Evolutionary conservation across 2,113 vertebrate species (phyloP).

Genomic region (Vanacampus margaritifer): DNA sequence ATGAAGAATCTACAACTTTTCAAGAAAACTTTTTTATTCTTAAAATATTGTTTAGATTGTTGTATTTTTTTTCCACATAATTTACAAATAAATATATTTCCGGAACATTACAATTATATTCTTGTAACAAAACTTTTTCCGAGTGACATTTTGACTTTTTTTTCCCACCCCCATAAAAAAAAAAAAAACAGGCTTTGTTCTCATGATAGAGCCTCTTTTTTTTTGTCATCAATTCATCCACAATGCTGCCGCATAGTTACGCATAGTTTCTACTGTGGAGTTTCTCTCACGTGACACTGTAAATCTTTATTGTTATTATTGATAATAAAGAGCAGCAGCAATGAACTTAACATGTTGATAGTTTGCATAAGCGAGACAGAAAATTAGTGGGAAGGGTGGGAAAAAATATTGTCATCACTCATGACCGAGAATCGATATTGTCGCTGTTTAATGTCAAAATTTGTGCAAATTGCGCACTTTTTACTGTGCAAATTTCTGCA

Average conservation of each 20-base stretch:
- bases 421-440: neutral
- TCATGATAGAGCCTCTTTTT: neutral
- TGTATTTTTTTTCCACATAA: neutral
- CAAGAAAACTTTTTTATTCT: neutral
- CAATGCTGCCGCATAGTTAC: conserved; percentile 32
- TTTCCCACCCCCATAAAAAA: too few relatives aligned
- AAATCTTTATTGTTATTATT: conserved; percentile 36
- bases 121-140: too few relatives aligned
- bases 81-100: neutral
- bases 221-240: neutral
- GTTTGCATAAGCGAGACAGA: neutral
- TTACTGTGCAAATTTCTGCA: neutral
- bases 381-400: neutral
- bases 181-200: neutral
- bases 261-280: conserved; percentile 22
- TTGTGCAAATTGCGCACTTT: neutral
- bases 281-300: conserved; percentile 6
- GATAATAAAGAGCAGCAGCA: conserved; percentile 20
- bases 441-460: neutral
- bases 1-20: too few relatives aligned
- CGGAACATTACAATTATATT: neutral
- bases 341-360: neutral
- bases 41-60: neutral
- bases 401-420: neutral
- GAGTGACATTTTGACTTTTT: too few relatives aligned